phyloP scores from a whole-genome alignment of 2,888 invertebrate species.

The Ferrisia virgata region DNA sequence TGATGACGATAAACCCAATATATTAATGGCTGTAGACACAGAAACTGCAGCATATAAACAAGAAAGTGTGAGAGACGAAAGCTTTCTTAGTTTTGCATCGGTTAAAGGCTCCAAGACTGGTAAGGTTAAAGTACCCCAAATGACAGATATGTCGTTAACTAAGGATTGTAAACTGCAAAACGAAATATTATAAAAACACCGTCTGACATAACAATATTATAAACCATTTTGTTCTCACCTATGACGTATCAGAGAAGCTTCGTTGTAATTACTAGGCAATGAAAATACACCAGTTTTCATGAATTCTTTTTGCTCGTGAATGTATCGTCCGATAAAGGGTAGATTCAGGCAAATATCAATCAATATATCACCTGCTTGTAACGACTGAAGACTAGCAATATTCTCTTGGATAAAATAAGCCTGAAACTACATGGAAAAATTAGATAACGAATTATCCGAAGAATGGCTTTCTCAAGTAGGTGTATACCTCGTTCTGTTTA shows the following conservation, averaged over 20 bases:
- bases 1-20: slow-evolving; percentile 53
- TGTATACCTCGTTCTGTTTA: slow-evolving; percentile 7
- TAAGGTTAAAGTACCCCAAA: slow-evolving; percentile 76
- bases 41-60: slow-evolving; percentile 64
- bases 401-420: slow-evolving; percentile 76
- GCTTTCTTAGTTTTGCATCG: slow-evolving; percentile 74
- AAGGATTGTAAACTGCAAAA: slow-evolving; percentile 70
- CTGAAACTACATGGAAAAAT: slow-evolving; percentile 55
- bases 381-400: slow-evolving; percentile 70
- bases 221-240: not conserved
- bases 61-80: slow-evolving; percentile 78
- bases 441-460: not conserved
- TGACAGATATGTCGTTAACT: slow-evolving; percentile 78
- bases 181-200: no score
- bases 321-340: slow-evolving; percentile 65
- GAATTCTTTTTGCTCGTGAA: slow-evolving; percentile 54
- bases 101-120: slow-evolving; percentile 86
- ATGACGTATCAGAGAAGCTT: slow-evolving; percentile 37
- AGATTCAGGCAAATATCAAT: slow-evolving; percentile 77
- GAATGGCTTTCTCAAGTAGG: not conserved
- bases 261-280: slow-evolving; percentile 29
- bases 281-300: slow-evolving; percentile 31
- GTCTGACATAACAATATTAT: not conserved
- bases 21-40: slow-evolving; percentile 50
- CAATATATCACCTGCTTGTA: slow-evolving; percentile 77